Evolutionary conservation across 2,113 vertebrate species (phyloP).

Genomic region (Solea solea): DNA sequence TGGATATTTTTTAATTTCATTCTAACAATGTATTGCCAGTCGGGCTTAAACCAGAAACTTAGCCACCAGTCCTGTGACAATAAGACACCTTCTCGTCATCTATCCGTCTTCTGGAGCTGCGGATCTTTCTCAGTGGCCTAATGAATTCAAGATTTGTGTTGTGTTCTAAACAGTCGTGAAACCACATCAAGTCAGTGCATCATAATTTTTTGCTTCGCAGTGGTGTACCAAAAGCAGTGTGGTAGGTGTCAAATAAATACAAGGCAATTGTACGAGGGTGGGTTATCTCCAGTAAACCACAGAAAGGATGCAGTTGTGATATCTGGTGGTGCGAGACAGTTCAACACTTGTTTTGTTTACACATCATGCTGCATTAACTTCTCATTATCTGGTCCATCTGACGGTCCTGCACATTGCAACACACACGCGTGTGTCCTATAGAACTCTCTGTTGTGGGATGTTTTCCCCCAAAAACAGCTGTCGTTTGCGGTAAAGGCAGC

Average conservation of each 20-base stretch:
- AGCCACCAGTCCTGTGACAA: not conserved
- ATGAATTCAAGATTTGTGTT: constrained; percentile 6
- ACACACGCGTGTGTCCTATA: not conserved
- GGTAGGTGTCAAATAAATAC: not conserved
- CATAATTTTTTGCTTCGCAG: not conserved
- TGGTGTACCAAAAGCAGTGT: not conserved
- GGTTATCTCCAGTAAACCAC: too few species aligned
- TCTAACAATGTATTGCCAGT: not conserved
- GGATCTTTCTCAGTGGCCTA: not conserved
- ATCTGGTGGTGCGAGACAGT: not conserved
- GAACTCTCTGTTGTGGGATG: constrained; percentile 31
- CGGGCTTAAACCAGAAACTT: constrained; percentile 11
- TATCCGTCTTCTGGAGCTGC: not conserved
- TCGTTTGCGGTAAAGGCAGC: constrained; percentile 47
- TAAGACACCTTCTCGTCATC: not conserved
- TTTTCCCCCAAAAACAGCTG: constrained; percentile 51
- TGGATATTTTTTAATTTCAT: not conserved
- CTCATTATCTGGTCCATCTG: constrained; percentile 14
- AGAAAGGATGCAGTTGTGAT: too few species aligned
- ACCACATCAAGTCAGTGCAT: not conserved
- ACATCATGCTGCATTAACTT: not conserved
- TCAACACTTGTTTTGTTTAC: not conserved
- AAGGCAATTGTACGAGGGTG: too few species aligned
- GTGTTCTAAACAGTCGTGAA: not conserved
- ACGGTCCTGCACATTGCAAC: not conserved